phyloP scores from a whole-genome alignment of 2,797 vertebrate species.

The Gambusia yucatana region DNA sequence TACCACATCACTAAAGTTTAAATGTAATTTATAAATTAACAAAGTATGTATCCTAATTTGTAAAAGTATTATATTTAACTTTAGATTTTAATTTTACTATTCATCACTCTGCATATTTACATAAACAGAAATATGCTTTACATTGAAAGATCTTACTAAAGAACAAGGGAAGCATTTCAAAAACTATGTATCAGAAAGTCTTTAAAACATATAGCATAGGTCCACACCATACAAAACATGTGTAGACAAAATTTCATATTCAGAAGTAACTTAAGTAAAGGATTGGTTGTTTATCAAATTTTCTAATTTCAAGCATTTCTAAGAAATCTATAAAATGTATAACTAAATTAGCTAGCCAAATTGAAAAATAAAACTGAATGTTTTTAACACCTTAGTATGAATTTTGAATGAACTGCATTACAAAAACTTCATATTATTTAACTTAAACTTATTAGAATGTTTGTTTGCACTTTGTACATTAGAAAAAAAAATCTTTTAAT shows the following conservation, averaged over 20 bases:
- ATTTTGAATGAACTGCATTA: neutral
- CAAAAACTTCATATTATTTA: neutral
- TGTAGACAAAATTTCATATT: neutral
- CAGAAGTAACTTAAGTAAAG: neutral
- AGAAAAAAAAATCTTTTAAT: neutral
- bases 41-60: neutral
- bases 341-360: neutral
- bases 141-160: neutral
- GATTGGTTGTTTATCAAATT: neutral
- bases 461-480: constrained; percentile 1
- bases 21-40: neutral
- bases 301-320: neutral
- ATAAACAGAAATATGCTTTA: neutral
- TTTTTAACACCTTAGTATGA: neutral
- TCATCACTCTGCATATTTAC: neutral
- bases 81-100: neutral
- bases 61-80: neutral
- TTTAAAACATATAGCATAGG: neutral
- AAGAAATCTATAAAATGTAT: neutral
- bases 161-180: neutral
- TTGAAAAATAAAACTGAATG: neutral
- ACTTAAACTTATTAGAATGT: neutral
- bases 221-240: neutral
- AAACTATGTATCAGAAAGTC: neutral
- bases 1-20: neutral